Conservation (phyloP, 2,888 invertebrate species). For the Pollenia angustigena region DNA sequence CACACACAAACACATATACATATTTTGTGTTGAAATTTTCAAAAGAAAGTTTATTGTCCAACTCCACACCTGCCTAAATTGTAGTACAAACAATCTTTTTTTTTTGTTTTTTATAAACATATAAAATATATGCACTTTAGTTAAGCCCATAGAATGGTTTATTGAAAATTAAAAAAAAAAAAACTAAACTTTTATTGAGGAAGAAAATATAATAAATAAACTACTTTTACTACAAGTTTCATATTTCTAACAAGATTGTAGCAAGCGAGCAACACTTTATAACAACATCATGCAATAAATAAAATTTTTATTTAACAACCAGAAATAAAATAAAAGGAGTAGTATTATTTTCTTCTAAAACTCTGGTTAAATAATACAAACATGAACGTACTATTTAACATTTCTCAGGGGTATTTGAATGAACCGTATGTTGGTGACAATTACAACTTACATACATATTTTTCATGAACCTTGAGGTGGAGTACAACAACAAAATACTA, state of each 20-base stretch:
- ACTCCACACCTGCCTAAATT: conserved; percentile 71
- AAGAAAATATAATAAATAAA: conserved; percentile 60
- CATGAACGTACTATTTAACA: background rate
- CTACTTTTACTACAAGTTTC: conserved; percentile 74
- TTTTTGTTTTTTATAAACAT: background rate
- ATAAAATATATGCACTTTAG: conserved; percentile 17
- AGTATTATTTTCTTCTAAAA: conserved; percentile 51
- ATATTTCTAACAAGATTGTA: conserved; percentile 73
- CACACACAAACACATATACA: background rate
- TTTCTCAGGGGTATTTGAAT: conserved; percentile 28
- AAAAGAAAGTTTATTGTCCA: conserved; percentile 63
- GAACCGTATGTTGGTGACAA: conserved; percentile 60
- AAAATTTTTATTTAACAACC: conserved; percentile 47
- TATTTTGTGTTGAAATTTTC: conserved; percentile 29
- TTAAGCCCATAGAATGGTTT: conserved; percentile 53
- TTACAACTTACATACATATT: conserved; percentile 46
- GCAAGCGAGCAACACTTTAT: conserved; percentile 24
- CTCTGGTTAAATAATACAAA: conserved; percentile 31
- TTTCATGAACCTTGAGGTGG: conserved; percentile 66
- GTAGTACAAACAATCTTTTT: conserved; percentile 46
- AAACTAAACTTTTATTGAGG: conserved; percentile 36
- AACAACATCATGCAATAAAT: conserved; percentile 64
- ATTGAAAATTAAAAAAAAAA: conserved; percentile 16
- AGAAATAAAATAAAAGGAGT: conserved; percentile 52
- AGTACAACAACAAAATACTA: conserved; percentile 48